phyloP scores from a whole-genome alignment of 2,113 vertebrate genomes.

The Cyphomyrus plagiostoma region DNA sequence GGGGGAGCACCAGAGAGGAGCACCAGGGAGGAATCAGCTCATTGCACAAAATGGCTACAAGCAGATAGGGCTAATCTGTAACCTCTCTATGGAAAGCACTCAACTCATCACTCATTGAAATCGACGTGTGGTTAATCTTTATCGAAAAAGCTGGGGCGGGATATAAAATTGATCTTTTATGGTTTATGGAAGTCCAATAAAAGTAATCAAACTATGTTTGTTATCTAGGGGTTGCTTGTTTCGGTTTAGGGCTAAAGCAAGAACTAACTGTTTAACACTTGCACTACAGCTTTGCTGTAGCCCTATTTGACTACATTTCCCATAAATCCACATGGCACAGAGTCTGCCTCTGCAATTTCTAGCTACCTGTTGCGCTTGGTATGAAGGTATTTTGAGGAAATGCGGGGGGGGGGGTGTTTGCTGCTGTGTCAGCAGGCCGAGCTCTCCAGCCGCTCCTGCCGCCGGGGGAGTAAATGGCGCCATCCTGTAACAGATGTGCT shows the following conservation, averaged over 20 bases:
- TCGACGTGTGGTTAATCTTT: background rate
- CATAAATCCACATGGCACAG: background rate
- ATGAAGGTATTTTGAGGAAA: background rate
- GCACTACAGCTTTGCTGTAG: background rate
- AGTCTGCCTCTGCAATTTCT: slow-evolving; percentile 22
- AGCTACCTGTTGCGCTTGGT: background rate
- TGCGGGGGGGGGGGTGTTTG: background rate
- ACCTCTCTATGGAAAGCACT: background rate
- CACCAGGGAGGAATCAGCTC: background rate
- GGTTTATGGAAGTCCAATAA: background rate
- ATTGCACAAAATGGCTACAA: background rate
- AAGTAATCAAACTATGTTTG: background rate
- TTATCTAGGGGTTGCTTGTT: background rate
- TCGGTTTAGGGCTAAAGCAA: background rate
- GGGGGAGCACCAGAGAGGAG: background rate
- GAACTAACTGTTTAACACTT: background rate
- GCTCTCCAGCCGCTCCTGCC: background rate
- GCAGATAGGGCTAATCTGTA: background rate
- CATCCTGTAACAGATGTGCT: slow-evolving; percentile 14
- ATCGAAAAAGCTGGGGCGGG: background rate
- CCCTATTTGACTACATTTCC: background rate
- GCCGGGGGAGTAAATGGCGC: background rate
- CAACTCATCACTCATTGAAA: background rate
- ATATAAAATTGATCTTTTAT: background rate
- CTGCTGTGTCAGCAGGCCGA: background rate